Percentiles rank a stretch among this genome's conserved stretches.
Evolutionary conservation across 2,888 invertebrate genomes (phyloP).

Genomic region (Pseudococcus viburni): DNA sequence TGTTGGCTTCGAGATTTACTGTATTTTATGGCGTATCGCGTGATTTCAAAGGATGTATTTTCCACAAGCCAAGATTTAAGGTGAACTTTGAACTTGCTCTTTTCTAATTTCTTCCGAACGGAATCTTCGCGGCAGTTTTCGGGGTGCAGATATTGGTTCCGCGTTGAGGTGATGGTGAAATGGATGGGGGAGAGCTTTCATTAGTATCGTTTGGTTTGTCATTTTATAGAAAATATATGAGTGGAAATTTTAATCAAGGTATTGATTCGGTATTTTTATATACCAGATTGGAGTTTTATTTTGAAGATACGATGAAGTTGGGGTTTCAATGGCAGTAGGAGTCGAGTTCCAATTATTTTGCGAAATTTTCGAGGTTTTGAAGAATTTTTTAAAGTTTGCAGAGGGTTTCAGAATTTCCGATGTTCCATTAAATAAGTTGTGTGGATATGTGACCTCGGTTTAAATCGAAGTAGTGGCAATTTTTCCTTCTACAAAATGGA

Average conservation of each 20-base stretch:
- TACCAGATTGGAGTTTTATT: no score
- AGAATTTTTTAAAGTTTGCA: no score
- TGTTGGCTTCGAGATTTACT: slow-evolving; percentile 30
- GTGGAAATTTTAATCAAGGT: background rate
- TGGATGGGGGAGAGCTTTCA: background rate
- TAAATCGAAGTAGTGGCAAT: no score
- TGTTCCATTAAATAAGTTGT: no score
- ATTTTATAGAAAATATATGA: slow-evolving; percentile 9
- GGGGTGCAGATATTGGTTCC: background rate
- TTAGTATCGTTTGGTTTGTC: background rate
- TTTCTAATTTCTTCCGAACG: slow-evolving; percentile 18
- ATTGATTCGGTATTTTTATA: no score
- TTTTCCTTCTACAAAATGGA: no score
- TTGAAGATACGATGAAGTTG: no score
- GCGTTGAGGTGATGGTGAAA: background rate
- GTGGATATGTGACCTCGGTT: no score
- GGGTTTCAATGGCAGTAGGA: no score
- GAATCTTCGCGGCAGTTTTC: background rate
- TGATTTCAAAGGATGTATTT: slow-evolving; percentile 34
- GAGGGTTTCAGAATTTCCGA: no score
- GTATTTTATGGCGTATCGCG: slow-evolving; percentile 40
- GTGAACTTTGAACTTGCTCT: slow-evolving; percentile 35
- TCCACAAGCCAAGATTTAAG: slow-evolving; percentile 4
- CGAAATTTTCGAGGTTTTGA: no score
- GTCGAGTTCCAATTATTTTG: no score